phyloP scores from a whole-genome alignment of 2,888 invertebrate species.

The Xylophagus ater region DNA sequence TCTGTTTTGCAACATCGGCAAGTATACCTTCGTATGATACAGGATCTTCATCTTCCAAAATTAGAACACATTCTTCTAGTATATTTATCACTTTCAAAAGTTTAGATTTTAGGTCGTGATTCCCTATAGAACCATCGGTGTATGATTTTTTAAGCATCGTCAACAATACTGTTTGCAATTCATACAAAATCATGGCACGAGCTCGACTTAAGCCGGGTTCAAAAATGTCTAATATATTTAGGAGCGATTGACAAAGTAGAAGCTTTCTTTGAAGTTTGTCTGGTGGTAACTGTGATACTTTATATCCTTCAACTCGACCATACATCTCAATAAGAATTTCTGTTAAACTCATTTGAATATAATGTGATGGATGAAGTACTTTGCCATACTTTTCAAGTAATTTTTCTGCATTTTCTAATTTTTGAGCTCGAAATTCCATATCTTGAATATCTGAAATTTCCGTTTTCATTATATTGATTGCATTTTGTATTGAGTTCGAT shows the following conservation, averaged over 20 bases:
- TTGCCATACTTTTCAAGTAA: conserved; percentile 51
- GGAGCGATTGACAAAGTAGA: conserved; percentile 56
- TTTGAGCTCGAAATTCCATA: conserved; percentile 45
- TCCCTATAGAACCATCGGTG: conserved; percentile 46
- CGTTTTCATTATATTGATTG: conserved; percentile 51
- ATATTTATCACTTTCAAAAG: conserved; percentile 52
- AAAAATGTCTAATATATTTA: conserved; percentile 57
- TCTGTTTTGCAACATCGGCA: conserved; percentile 29
- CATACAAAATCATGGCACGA: conserved; percentile 68
- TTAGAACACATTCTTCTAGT: conserved; percentile 52
- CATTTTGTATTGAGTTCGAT: conserved; percentile 49
- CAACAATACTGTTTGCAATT: conserved; percentile 67
- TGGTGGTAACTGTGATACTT: conserved; percentile 59
- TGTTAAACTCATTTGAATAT: conserved; percentile 53
- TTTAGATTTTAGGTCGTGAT: conserved; percentile 48
- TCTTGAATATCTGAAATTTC: conserved; percentile 55
- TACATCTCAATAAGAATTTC: conserved; percentile 66
- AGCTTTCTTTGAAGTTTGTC: conserved; percentile 62
- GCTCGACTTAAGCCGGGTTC: conserved; percentile 68
- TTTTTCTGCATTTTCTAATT: conserved; percentile 55
- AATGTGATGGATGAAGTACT: conserved; percentile 67
- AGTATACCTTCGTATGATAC: conserved; percentile 34
- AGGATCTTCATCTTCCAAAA: conserved; percentile 54
- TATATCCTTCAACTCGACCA: conserved; percentile 62
- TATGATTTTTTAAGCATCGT: conserved; percentile 56